Evolutionary conservation across 2,113 vertebrate genomes (phyloP), one percentile per base, ranked within the genome.

Genomic region (Stigmatopora nigra): DNA sequence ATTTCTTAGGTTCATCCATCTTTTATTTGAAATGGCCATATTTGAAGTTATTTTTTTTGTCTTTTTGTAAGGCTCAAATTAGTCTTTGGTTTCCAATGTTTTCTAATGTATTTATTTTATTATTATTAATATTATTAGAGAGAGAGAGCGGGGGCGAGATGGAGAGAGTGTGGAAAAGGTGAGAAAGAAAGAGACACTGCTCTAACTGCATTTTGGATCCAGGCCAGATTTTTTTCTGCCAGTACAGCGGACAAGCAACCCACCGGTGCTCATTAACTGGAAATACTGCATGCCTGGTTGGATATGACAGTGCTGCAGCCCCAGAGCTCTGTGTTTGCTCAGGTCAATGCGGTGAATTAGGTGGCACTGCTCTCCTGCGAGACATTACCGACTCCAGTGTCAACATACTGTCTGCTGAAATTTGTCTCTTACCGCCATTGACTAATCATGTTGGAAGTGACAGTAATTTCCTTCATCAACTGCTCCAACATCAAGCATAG

Each of bases 271-370:
- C 73, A 76, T 84, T 82, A 84, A 61, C 56, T 67, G 65, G 68
- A 76, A 67, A 71, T 46, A 57, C 63, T 10, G 47, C 62, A 78
- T 47, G 59, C 67, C 61, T 38, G 59, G 65, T 15, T 62, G 76
- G 67, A 70, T 73, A 53, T 78, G 78, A 79, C 79, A 78, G 64
- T 76, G 75, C 58, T 61, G 35, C 44, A 52, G 52, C 65, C 69
- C 65, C 69, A 22, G 1, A 45, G 71, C 72, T 70, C 65, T 68
- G 68, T 60, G 72, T 65, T 57, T 53, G 65, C 57, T 64, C 71
- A 57, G 79, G 79, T 80, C 83, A 77, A 58, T 72, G 79, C 79
- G 74, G 55, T 73, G 67, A 77, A 82, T 79, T 67, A 77, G 76
- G 64, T 72, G 76, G 49, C 73, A 46, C n/a, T 45, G 63, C 64